A percentile compares a stretch with the other conserved stretches of the same genome.
phyloP scores from a whole-genome alignment of 2,113 vertebrate genomes.

The Myocastor coypus region DNA sequence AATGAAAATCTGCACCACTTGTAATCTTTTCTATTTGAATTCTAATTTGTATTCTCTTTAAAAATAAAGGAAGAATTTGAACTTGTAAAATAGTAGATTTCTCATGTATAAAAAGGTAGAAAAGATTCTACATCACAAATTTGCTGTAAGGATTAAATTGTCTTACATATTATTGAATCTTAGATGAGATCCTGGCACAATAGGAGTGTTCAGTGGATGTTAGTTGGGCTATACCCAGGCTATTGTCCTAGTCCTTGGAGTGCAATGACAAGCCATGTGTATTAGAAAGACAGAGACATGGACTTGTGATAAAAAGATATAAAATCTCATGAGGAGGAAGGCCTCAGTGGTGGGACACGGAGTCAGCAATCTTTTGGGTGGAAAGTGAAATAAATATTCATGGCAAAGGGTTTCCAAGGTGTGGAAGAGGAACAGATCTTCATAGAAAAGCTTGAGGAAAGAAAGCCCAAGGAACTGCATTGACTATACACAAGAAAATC shows the following conservation, averaged over 20 bases:
- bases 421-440: not conserved
- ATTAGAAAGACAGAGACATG: not conserved
- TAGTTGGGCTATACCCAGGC: not conserved
- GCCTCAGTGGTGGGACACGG: fast-evolving
- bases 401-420: not conserved
- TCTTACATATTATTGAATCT: not conserved
- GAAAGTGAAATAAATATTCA: not conserved
- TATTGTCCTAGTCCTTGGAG: not conserved
- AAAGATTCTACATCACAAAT: not conserved
- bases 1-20: too few species aligned
- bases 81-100: not conserved
- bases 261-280: not conserved
- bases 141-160: not conserved
- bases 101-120: not conserved
- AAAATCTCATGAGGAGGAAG: not conserved
- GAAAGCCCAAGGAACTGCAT: not conserved
- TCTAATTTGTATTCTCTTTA: too few species aligned
- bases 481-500: not conserved
- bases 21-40: too few species aligned
- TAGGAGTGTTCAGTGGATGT: not conserved
- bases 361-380: not conserved
- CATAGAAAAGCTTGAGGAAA: not conserved
- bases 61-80: not conserved
- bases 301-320: not conserved
- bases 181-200: not conserved